Evolutionary conservation across 2,113 vertebrate species (phyloP).

Genomic region (Oophaga pumilio): DNA sequence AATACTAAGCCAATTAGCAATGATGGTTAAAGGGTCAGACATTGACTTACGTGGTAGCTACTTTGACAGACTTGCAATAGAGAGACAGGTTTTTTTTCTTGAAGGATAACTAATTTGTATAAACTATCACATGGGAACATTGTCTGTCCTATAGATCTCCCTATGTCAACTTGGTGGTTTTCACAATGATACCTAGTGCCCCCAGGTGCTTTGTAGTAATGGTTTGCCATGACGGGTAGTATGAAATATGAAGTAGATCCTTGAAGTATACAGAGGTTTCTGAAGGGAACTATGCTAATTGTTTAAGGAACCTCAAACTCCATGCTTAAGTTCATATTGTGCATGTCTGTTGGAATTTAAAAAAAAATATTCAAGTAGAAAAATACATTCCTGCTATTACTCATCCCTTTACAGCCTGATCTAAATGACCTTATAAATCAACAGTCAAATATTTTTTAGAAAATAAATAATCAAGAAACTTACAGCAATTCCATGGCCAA

Average conservation of each 20-base stretch:
- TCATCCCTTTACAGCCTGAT: background rate
- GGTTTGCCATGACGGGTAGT: background rate
- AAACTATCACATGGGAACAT: too few relatives aligned
- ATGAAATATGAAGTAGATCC: background rate
- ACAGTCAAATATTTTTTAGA: background rate
- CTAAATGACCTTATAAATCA: background rate
- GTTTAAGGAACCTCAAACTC: background rate
- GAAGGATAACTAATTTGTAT: too few relatives aligned
- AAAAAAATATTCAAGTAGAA: background rate
- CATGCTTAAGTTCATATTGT: background rate
- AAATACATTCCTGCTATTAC: background rate
- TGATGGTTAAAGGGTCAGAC: too few relatives aligned
- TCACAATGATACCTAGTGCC: too few relatives aligned
- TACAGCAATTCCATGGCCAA: conserved; percentile 95
- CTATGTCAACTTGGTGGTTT: too few relatives aligned
- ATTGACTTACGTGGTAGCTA: too few relatives aligned
- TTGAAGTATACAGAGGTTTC: background rate
- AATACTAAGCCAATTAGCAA: too few relatives aligned
- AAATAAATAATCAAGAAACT: conserved; percentile 70
- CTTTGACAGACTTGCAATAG: too few relatives aligned
- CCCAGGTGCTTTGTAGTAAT: background rate
- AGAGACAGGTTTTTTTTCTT: too few relatives aligned
- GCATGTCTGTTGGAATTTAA: background rate
- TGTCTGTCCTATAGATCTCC: too few relatives aligned
- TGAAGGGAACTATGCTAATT: background rate